Evolutionary conservation across 2,797 vertebrate genomes (phyloP), one percentile per base, ranked within the genome.

Genomic region (Gambelia wislizenii): DNA sequence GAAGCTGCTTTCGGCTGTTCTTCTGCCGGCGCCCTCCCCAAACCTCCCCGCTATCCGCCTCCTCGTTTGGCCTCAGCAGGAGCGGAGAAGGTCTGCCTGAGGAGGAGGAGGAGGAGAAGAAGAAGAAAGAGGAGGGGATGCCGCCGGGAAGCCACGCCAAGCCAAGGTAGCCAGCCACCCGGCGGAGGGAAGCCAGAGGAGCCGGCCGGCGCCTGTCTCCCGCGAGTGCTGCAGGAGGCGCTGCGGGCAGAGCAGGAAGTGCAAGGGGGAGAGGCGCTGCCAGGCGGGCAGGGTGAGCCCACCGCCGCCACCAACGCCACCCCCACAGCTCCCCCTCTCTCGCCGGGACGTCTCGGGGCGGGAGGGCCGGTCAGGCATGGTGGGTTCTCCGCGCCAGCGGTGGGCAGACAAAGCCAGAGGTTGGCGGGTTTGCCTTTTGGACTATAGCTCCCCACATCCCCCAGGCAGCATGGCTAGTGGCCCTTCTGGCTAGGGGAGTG

Each of bases 201-300:
- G 59, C 42, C 25, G 1, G 61, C 78, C n/a, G 49, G 47, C 49
- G 64, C 67, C 27, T 33, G 42, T 8, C 64, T 56, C 1, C 64
- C 69, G 86, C 56, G 8, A 42, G 36, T 54, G 82, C 56, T 67
- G 88, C 75, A 39, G 88, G 64, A 56, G 87, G 87, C 72, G 67
- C 75, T 72, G 88, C 75, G 88, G 83, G 76, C 76, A 80, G 64
- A 80, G 88, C 52, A n/a, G 88, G 88, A 89, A 89, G 52, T 80
- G 83, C 88, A 44, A 30, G 67, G 6, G 47, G n/a, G 27, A 54
- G 49, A 36, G 56, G 36, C 18, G 72, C 80, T 30, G 39, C 39
- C 52, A 7, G 27, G 56, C 27, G 25, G 33, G 64, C 82, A 70
- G 82, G 67, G n/a, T 27, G n/a, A n/a, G n/a, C n/a, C n/a, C n/a